Base-by-base conservation (phyloP, 2,113 vertebrate species). In the Suncus etruscus region DNA sequence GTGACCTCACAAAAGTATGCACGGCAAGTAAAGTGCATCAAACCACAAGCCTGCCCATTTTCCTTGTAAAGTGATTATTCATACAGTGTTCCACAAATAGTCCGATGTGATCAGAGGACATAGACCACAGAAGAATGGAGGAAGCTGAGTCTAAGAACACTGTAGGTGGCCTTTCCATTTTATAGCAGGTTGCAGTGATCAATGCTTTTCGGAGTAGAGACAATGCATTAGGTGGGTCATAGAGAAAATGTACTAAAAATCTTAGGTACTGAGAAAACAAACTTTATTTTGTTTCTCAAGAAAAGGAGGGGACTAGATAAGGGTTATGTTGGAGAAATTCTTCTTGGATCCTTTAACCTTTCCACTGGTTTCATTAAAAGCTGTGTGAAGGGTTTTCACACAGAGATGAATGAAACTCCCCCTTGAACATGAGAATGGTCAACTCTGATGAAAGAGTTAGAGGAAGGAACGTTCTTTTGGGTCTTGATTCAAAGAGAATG, bases 401-500 rank as follows among this genome's bases (percentile, higher is more conserved):
- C n/a, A 83, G 7, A 51, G 51, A 72, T 15, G 85, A 74, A 25
- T 3, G 58, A 61, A 61, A 61, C 18, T 39, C 29, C 15, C 27
- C 11, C 48, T 92, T 85, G 32, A 65, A 25, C 82, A 69, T 75
- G 58, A 80, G 85, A 63, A 90, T 94, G 85, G 80, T 90, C 63
- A 95, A 69, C 85, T 32, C 77, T 32, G 20, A 87, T 24, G 50
- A 83, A 85, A 95, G 58, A 92, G 58, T 47, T 14, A 76, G 73
- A 83, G 6, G 27, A 92, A 93, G 50, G 87, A 20, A 83, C 92
- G 70, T 1, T 87, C 95, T 9, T 65, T 78, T 31, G 45, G 29
- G 48, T 24, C 83, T 89, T 50, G 74, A 95, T 93, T 90, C 86
- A 84, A 95, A 85, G 68, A 47, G 69, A 92, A 20, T 89, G 83